Evolutionary conservation across 2,888 invertebrate genomes (phyloP).

Genomic region (Microctonus aethiopoides): DNA sequence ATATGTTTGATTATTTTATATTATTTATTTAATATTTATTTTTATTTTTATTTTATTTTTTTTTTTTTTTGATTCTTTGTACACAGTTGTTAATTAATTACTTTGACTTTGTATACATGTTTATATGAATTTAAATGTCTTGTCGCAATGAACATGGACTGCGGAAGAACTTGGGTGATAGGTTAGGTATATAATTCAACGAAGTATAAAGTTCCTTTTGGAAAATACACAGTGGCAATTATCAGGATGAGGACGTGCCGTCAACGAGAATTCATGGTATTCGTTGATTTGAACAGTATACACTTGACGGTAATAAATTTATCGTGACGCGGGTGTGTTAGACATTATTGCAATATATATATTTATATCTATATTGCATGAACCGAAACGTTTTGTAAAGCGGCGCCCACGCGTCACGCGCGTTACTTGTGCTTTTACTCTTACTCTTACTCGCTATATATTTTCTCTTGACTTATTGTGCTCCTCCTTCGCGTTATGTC

Average conservation of each 20-base stretch:
- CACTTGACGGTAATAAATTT: constrained; percentile 27
- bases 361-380: neutral
- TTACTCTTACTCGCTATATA: neutral
- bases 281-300: constrained; percentile 24
- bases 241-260: constrained; percentile 18
- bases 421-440: neutral
- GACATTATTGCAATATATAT: neutral
- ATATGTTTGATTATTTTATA: no score
- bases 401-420: constrained; percentile 24
- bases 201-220: neutral
- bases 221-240: constrained; percentile 8
- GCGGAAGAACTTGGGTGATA: neutral
- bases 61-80: neutral
- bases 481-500: constrained; percentile 23
- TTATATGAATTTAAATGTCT: neutral
- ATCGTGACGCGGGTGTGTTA: constrained; percentile 5
- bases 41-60: neutral
- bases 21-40: neutral
- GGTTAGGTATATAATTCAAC: constrained; percentile 2
- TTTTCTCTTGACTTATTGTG: neutral
- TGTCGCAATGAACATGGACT: neutral
- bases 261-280: constrained; percentile 21
- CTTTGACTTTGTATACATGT: neutral
- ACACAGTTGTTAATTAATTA: neutral
- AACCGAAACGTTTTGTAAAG: constrained; percentile 7